Conservation (phyloP, 2,797 vertebrate species). For the Eremophila alpestris region DNA sequence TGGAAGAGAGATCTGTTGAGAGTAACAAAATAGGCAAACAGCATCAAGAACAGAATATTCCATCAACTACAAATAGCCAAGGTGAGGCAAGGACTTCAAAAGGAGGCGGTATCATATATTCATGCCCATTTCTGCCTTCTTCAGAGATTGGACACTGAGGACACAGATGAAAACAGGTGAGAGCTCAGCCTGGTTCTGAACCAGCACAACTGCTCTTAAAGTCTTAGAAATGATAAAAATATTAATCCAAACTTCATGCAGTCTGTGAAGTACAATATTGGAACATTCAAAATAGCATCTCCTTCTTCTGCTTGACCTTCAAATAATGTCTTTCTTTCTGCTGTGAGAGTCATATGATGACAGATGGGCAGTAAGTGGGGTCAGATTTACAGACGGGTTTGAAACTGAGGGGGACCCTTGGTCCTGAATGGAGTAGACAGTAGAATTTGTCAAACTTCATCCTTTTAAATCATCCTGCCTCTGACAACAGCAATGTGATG, state of each 20-base stretch:
- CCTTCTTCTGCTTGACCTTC: not conserved
- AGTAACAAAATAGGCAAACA: not conserved
- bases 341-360: not conserved
- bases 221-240: not conserved
- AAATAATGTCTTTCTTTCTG: not conserved
- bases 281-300: not conserved
- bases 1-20: not conserved
- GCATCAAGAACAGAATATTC: not conserved
- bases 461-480: not conserved
- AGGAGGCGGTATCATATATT: not conserved
- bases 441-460: constrained; percentile 4
- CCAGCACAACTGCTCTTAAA: not conserved
- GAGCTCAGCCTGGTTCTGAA: not conserved
- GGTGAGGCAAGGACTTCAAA: not conserved
- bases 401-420: not conserved
- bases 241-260: not conserved
- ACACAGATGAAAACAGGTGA: not conserved
- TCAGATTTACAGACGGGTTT: not conserved
- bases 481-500: not conserved
- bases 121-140: not conserved
- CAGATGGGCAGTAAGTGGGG: not conserved
- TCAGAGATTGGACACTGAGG: not conserved
- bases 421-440: not conserved
- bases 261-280: not conserved
- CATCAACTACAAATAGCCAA: not conserved